Percentiles rank a stretch among this genome's conserved stretches.
Conservation (phyloP, 2,797 vertebrate species). For the Denticeps clupeoides region DNA sequence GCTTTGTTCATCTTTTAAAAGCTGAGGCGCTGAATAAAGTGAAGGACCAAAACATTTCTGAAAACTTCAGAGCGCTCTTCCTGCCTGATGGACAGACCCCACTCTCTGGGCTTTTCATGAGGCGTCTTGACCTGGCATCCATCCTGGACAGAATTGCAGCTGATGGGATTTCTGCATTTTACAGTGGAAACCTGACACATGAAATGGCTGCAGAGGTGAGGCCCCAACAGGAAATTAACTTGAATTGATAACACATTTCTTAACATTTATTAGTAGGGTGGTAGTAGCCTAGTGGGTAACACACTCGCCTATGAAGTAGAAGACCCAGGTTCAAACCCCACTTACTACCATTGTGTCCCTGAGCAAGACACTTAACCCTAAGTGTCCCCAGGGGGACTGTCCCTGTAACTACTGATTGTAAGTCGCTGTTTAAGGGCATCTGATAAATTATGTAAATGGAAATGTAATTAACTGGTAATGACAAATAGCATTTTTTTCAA, state of each 20-base stretch:
- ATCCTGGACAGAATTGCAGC: conserved; percentile 69
- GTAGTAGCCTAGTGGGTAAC: no score
- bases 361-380: no score
- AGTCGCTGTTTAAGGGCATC: no score
- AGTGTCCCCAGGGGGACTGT: no score
- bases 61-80: conserved; percentile 71
- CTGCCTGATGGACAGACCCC: conserved; percentile 64
- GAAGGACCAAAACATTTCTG: conserved; percentile 65
- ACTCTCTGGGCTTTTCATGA: conserved; percentile 61
- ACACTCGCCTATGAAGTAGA: no score
- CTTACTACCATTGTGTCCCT: no score
- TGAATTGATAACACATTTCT: not conserved
- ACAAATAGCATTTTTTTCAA: no score
- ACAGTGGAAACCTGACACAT: conserved; percentile 75
- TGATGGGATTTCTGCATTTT: conserved; percentile 74
- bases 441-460: no score
- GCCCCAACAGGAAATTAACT: not conserved
- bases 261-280: not conserved
- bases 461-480: no score
- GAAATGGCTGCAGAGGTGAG: conserved; percentile 78
- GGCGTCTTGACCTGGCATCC: conserved; percentile 71
- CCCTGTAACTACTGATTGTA: no score
- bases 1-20: conserved; percentile 28
- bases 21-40: conserved; percentile 75
- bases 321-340: no score